Evolutionary conservation across 2,113 vertebrate genomes (phyloP).

Genomic region (Ceyx margarethae): DNA sequence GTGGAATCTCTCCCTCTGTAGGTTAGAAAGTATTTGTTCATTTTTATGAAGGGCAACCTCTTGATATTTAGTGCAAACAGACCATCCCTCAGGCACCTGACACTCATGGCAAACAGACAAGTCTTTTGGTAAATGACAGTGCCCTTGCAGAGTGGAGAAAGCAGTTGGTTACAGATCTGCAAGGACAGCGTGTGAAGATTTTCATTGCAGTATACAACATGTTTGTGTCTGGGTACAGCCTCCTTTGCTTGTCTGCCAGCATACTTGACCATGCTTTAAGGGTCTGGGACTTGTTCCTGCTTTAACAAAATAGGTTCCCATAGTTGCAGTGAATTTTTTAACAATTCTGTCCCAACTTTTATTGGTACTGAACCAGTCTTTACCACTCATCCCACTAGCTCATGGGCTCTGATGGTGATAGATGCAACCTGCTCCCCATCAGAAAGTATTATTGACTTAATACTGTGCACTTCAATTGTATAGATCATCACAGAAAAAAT

Average conservation of each 20-base stretch:
- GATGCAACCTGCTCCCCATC: background rate
- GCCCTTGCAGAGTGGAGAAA: slow-evolving; percentile 58
- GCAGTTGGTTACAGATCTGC: slow-evolving; percentile 55
- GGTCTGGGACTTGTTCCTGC: background rate
- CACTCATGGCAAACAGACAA: slow-evolving; percentile 72
- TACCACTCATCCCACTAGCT: background rate
- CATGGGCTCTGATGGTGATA: background rate
- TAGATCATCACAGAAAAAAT: background rate
- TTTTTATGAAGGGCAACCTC: slow-evolving; percentile 75
- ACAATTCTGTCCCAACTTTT: background rate
- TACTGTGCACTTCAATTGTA: background rate
- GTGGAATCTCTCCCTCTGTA: slow-evolving; percentile 53
- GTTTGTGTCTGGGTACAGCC: background rate
- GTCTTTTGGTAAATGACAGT: slow-evolving; percentile 73
- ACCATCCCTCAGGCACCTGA: slow-evolving; percentile 68
- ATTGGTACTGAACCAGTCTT: accelerated
- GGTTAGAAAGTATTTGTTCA: slow-evolving; percentile 72
- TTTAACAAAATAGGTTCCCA: background rate
- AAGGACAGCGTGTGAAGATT: slow-evolving; percentile 41
- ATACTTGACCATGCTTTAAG: background rate
- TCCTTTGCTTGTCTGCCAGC: background rate
- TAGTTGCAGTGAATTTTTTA: background rate
- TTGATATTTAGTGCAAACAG: slow-evolving; percentile 73
- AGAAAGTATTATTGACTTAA: background rate
- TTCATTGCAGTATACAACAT: background rate